A percentile compares a stretch with the other conserved stretches of the same genome.
Evolutionary conservation across 2,797 vertebrate genomes (phyloP).

Genomic region (Chelon labrosus): DNA sequence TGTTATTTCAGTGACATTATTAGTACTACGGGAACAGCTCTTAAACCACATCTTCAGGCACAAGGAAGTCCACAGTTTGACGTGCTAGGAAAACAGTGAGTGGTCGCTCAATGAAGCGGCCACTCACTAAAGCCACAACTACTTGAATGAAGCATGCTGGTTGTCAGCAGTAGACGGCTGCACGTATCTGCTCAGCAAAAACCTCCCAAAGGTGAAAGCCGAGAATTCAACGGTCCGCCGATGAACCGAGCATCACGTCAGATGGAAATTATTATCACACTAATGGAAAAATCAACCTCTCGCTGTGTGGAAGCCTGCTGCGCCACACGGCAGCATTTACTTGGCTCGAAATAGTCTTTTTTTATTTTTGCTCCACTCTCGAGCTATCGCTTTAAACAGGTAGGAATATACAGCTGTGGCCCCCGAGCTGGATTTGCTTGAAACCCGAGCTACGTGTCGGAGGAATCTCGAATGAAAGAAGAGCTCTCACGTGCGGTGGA

Average conservation of each 20-base stretch:
- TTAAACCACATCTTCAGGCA: slow-evolving; percentile 4
- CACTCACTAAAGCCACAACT: slow-evolving; percentile 23
- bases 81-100: neutral
- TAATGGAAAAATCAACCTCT: slow-evolving; percentile 66
- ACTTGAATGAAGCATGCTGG: slow-evolving; percentile 11
- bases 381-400: slow-evolving; percentile 51
- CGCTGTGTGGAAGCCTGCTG: slow-evolving; percentile 58
- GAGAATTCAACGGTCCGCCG: slow-evolving; percentile 53
- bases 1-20: neutral
- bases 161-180: slow-evolving; percentile 30
- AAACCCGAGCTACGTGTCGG: slow-evolving; percentile 56
- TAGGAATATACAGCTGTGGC: slow-evolving; percentile 36
- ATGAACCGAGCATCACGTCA: slow-evolving; percentile 44
- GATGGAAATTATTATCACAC: slow-evolving; percentile 58
- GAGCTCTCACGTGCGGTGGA: slow-evolving; percentile 37
- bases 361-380: neutral
- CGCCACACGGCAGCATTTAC: slow-evolving; percentile 40
- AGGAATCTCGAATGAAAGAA: slow-evolving; percentile 59
- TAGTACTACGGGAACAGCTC: neutral
- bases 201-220: slow-evolving; percentile 51
- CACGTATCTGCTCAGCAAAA: slow-evolving; percentile 14
- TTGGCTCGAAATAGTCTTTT: slow-evolving; percentile 44
- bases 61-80: neutral
- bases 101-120: neutral
- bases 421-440: slow-evolving; percentile 40